Base-by-base conservation (phyloP, 2,888 invertebrate species). In the Sceliomorpha sp. region DNA sequence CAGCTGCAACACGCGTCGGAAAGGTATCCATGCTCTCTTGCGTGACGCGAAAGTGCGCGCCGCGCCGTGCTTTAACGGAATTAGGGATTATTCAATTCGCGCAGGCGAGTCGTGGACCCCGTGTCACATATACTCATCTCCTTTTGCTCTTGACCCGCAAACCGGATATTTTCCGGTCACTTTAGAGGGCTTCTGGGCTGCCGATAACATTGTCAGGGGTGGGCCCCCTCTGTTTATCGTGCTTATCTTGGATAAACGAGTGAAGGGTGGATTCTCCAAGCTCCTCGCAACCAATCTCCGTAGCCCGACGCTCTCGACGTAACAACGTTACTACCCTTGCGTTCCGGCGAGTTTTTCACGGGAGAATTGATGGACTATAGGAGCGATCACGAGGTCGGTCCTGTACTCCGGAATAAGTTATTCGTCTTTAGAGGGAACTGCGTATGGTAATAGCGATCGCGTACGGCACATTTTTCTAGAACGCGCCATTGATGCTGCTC, bases 101-200 rank as follows among this genome's bases (percentile, higher is more conserved):
- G 56, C 34, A 42, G 62, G 55, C 12, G 59, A 66, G 55, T 51
- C 13, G 27, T 34, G 34, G 50, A 15, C 29, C 44, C 29, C 40
- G 17, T 14, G 32, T 8, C 27, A 8, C 27, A 8, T 29, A 29
- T 7, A n/a, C 8, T 29, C 27, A 2, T 8, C 17, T 45, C 13
- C 56, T 62, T 55, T 62, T 27, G 40, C 68, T 62, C 62, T 68
- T 68, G 68, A 62, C 58, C 68, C 56, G 56, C 31, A 24, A 44
- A 68, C 53, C 56, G 64, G 60, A 68, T 53, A 72, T 68, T 68
- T 72, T 64, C 64, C 56, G 53, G 60, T 63, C 51, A 72, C 55
- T 64, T 71, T 68, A 55, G 55, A 68, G 32, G 59, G 67, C 44
- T 59, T 14, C 58, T 58, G 39, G 39, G 39, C 55, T 55, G 53